Conservation (phyloP, 2,113 vertebrate genomes). For the Symphodus melops region DNA sequence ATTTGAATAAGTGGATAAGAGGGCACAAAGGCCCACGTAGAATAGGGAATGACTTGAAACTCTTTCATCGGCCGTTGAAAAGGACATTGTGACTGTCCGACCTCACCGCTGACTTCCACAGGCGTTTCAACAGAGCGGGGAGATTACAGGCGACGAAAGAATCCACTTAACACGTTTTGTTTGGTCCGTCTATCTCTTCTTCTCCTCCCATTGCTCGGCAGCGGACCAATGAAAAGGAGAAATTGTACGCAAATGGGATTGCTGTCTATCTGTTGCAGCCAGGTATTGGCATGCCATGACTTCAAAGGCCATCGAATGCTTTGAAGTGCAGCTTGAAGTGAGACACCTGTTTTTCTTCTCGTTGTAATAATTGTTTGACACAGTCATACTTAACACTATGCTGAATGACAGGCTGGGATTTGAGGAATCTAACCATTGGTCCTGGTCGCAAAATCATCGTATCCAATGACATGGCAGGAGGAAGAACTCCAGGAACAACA, state of each 20-base stretch:
- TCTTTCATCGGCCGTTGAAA: slow-evolving; percentile 77
- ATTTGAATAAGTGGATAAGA: slow-evolving; percentile 82
- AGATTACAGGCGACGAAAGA: slow-evolving; percentile 76
- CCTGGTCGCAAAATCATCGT: slow-evolving; percentile 30
- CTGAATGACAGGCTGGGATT: slow-evolving; percentile 63
- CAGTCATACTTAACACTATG: slow-evolving; percentile 63
- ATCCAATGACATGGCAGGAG: slow-evolving; percentile 30
- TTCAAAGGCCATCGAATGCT: slow-evolving; percentile 76
- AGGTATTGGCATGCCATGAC: slow-evolving; percentile 70
- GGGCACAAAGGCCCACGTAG: slow-evolving; percentile 70
- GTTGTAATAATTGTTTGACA: slow-evolving; percentile 67
- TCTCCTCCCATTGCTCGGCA: slow-evolving; percentile 67
- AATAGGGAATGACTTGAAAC: slow-evolving; percentile 68
- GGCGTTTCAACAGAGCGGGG: slow-evolving; percentile 46
- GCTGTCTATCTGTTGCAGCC: slow-evolving; percentile 67
- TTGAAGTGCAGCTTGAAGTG: slow-evolving; percentile 78
- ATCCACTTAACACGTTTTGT: slow-evolving; percentile 80
- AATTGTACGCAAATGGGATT: slow-evolving; percentile 74
- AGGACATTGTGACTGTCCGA: slow-evolving; percentile 78
- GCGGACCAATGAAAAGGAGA: slow-evolving; percentile 63
- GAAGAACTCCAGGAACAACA: background rate
- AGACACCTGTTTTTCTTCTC: slow-evolving; percentile 68
- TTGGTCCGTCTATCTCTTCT: slow-evolving; percentile 73
- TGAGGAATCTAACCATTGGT: slow-evolving; percentile 41
- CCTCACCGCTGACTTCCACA: slow-evolving; percentile 54